These are phyloP conservation scores for Rhinatrema bivittatum DNA, from an alignment of 2,797 vertebrate genomes.

Conservation along the genomic window DNA sequence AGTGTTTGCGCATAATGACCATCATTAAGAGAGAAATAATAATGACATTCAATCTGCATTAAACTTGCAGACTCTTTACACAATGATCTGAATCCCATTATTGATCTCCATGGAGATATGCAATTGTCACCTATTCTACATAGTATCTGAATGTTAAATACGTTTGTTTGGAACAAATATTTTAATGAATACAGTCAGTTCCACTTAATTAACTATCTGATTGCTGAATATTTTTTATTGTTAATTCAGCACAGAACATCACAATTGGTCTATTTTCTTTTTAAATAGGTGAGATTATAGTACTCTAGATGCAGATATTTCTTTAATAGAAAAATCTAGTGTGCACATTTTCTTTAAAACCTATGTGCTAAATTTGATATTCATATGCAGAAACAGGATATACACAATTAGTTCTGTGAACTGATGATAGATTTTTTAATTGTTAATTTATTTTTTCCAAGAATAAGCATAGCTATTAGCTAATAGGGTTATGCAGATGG, in stretches of 20 bases:
- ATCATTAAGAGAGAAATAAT: slow-evolving; percentile 99
- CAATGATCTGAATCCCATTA: slow-evolving; percentile 98
- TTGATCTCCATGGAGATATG: slow-evolving; percentile 99
- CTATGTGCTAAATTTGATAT: too few relatives aligned
- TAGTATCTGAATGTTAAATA: slow-evolving; percentile 98
- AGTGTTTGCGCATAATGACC: slow-evolving; percentile 99
- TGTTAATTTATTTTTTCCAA: too few relatives aligned
- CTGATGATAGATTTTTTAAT: too few relatives aligned
- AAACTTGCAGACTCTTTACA: slow-evolving; percentile 98
- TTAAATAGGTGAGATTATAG: slow-evolving; percentile 55
- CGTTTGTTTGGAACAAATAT: slow-evolving; percentile 88
- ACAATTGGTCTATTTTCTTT: slow-evolving; percentile 57
- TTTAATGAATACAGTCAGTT: slow-evolving; percentile 80
- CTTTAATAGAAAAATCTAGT: too few relatives aligned
- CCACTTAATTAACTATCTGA: slow-evolving; percentile 82
- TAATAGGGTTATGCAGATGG: too few relatives aligned
- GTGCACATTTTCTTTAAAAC: too few relatives aligned
- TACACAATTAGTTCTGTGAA: too few relatives aligned
- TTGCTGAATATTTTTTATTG: slow-evolving; percentile 75
- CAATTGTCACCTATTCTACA: slow-evolving; percentile 97
- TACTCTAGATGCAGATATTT: too few relatives aligned
- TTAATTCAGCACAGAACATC: slow-evolving; percentile 74
- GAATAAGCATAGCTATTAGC: too few relatives aligned
- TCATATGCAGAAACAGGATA: too few relatives aligned
- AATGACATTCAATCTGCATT: slow-evolving; percentile 99